Evolutionary conservation across 2,888 invertebrate species (phyloP), one percentile per base, ranked within the genome.

Genomic region (Limnephilus lunatus): DNA sequence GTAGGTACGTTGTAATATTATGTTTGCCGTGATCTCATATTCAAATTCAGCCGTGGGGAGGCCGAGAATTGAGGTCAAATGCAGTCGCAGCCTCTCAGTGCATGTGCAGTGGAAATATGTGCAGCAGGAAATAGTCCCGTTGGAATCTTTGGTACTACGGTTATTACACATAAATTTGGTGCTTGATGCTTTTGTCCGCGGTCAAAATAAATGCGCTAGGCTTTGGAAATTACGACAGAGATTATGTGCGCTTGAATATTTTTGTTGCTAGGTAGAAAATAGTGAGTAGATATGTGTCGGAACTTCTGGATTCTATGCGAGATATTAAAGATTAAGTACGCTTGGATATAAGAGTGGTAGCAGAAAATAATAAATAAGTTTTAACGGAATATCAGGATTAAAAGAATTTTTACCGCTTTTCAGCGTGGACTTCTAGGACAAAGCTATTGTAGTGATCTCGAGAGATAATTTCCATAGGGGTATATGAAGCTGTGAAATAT

Each of bases 1-100:
- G 53, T 68, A 68, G 53, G 53, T 68, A 68, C 53, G 19, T 68
- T 68, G 53, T 68, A 25, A 85, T 91, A 91, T 88, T 68, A 90
- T 92, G 91, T 91, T 92, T 90, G 86, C 90, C 92, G 92, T 89
- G 91, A 85, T 92, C 91, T 91, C 86, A 83, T 92, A 91, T 92
- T 92, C 89, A 91, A 91, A 92, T 92, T 90, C 85, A 87, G 39
- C 91, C 53, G 89, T 88, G 88, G 88, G 89, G 91, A 90, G 86
- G 48, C 48, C 90, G 83, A 30, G 86, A 81, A 92, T 93, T 93
- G 89, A 92, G 92, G 92, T 93, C 92, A 93, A 44, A 82, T 14
- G 68, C 53, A 85, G 82, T 87, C 48, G 81, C 91, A n/a, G 81
- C n/a, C 19, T 48, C n/a, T 35, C 25, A 81, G 39, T 89, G 89